Conservation (phyloP, 2,888 invertebrate genomes). For the Dione vanillae region DNA sequence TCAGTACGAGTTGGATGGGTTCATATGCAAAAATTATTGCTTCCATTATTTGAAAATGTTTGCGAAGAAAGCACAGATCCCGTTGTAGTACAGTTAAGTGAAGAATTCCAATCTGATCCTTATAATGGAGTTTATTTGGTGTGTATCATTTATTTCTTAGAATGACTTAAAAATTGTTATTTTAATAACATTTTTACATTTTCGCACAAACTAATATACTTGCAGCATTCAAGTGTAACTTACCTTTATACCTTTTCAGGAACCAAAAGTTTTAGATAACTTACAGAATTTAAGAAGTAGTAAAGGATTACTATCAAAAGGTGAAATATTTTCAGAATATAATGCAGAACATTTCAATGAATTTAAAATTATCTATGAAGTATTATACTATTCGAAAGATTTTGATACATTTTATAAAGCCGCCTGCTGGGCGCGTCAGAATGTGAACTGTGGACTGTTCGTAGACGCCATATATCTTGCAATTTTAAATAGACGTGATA, state of each 20-base stretch:
- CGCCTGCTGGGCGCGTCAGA: slow-evolving; percentile 84
- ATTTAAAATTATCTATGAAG: slow-evolving; percentile 69
- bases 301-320: slow-evolving; percentile 65
- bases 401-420: slow-evolving; percentile 84
- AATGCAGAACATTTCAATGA: slow-evolving; percentile 64
- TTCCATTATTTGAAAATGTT: slow-evolving; percentile 74
- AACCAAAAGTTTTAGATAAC: slow-evolving; percentile 59
- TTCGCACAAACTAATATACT: no score
- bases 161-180: background rate
- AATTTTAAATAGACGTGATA: slow-evolving; percentile 83
- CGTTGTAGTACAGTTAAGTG: slow-evolving; percentile 55
- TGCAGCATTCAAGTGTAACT: slow-evolving; percentile 18
- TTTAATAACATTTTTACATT: no score
- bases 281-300: slow-evolving; percentile 58
- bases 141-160: slow-evolving; percentile 41
- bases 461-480: slow-evolving; percentile 85
- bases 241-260: slow-evolving; percentile 56
- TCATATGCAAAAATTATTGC: slow-evolving; percentile 66
- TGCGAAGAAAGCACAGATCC: slow-evolving; percentile 68
- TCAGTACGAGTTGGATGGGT: slow-evolving; percentile 67
- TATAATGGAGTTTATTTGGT: slow-evolving; percentile 66
- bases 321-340: slow-evolving; percentile 73
- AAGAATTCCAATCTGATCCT: slow-evolving; percentile 63
- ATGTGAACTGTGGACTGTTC: slow-evolving; percentile 86
- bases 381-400: slow-evolving; percentile 83